Evolutionary conservation across 2,113 vertebrate species (phyloP), one percentile per base, ranked within the genome.

Genomic region (Tautogolabrus adspersus): DNA sequence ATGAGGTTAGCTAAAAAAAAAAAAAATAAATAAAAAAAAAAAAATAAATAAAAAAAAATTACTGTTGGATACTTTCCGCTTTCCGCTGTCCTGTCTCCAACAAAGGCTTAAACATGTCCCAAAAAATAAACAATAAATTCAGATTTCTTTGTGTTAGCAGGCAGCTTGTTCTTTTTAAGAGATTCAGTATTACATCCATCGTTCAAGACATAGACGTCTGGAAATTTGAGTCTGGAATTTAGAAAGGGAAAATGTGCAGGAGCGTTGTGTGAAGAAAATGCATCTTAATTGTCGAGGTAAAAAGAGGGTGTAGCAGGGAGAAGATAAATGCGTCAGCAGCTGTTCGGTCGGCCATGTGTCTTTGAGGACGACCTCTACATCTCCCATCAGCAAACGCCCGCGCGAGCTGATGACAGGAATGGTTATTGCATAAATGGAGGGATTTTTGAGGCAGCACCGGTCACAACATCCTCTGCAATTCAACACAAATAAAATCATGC

Each of bases 401-500:
- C 2, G 15, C 26, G n/a, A 71, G 11, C 12, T 38, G 22, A 62
- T 40, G 79, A 69, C 65, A 49, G 34, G 58, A 54, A 81, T 57
- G 18, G 61, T 82, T 58, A 68, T 64, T 72, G 65, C 56, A 52
- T 72, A 76, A 81, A 85, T 57, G 42, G 67, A 34, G 16, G n/a
- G 3, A 15, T 64, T 75, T 74, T 55, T 46, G 7, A 23, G 40
- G 26, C 26, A 8, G 26, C 70, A 34, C 3, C 10, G 11, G 34
- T 44, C 67, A 21, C 61, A 72, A 2, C 47, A 67, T 12, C 40
- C n/a, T 57, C 64, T 34, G 19, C 77, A 65, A 65, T 82, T 65
- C 65, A 67, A 16, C 22, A 19, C 37, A 65, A 71, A 84, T 72
- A 44, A 83, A 80, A 78, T 83, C 77, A 79, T 78, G 77, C 57